These are phyloP conservation scores for Plebejus anna DNA, from an alignment of 2,888 invertebrate species.

Conservation along the genomic window DNA sequence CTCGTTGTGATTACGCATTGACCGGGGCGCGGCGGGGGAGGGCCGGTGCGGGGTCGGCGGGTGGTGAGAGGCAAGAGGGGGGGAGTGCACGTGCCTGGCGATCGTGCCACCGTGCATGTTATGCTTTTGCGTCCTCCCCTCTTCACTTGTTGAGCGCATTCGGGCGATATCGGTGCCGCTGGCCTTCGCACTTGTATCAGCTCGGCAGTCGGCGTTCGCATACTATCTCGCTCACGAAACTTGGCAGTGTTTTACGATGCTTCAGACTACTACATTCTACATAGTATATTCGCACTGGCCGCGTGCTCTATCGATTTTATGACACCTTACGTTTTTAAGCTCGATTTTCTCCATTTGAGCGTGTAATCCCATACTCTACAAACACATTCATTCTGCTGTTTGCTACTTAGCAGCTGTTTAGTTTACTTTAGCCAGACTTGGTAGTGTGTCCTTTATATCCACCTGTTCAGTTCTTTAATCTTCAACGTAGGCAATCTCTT, in stretches of 20 bases:
- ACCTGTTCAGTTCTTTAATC: neutral
- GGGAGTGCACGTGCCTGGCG: slow-evolving; percentile 54
- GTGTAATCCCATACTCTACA: neutral
- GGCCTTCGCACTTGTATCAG: slow-evolving; percentile 47
- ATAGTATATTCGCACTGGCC: neutral
- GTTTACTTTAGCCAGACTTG: neutral
- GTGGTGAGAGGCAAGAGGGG: slow-evolving; percentile 40
- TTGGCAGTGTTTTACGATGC: slow-evolving; percentile 18
- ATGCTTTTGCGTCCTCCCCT: slow-evolving; percentile 59
- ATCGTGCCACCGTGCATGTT: slow-evolving; percentile 68
- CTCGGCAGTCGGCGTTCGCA: slow-evolving; percentile 28
- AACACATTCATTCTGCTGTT: neutral
- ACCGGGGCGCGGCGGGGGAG: slow-evolving; percentile 2
- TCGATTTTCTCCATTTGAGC: neutral
- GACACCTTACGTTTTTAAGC: slow-evolving; percentile 21
- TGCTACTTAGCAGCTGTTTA: neutral
- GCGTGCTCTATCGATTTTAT: slow-evolving; percentile 24
- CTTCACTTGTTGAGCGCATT: slow-evolving; percentile 69
- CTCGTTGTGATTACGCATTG: slow-evolving; percentile 23
- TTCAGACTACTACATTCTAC: slow-evolving; percentile 1
- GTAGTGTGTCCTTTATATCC: neutral
- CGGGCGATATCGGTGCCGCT: slow-evolving; percentile 44
- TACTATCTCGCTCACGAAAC: slow-evolving; percentile 33
- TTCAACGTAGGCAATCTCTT: neutral
- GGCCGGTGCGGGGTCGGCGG: slow-evolving; percentile 29